A percentile compares a stretch with the other conserved stretches of the same genome.
Evolutionary conservation across 2,113 vertebrate genomes (phyloP).

Genomic region (Struthidea cinerea): DNA sequence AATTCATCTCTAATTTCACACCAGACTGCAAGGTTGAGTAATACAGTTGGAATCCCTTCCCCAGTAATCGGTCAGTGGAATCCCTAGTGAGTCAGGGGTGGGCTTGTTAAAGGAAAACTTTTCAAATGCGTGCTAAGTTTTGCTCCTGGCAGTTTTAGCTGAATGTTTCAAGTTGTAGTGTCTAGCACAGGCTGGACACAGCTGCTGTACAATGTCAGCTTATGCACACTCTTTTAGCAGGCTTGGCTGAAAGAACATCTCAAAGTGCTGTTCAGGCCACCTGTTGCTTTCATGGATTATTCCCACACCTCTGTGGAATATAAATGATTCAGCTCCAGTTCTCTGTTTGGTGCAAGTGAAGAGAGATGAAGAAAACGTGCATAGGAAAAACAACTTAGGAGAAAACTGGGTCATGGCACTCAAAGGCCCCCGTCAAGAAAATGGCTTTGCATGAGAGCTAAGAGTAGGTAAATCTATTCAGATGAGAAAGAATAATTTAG

Average conservation of each 20-base stretch:
- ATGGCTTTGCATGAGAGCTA: background rate
- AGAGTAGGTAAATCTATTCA: background rate
- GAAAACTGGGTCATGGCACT: background rate
- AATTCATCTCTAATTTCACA: background rate
- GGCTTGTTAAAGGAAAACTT: conserved; percentile 19
- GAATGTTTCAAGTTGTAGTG: background rate
- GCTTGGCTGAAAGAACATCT: conserved; percentile 20
- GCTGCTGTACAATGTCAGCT: background rate
- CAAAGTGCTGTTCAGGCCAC: background rate
- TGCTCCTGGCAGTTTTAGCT: background rate
- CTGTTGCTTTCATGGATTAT: background rate
- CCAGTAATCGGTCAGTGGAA: background rate
- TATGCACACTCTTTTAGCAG: background rate
- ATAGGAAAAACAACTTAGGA: background rate
- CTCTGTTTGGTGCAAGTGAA: background rate
- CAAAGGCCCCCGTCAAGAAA: background rate
- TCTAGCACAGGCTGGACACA: background rate
- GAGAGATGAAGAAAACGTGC: background rate
- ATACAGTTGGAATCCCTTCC: background rate
- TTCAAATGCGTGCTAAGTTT: background rate
- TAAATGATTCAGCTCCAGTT: background rate
- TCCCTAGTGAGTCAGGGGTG: background rate
- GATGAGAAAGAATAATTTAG: background rate
- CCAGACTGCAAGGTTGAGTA: background rate
- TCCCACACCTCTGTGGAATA: background rate